A percentile compares a stretch with the other conserved stretches of the same genome.
phyloP scores from a whole-genome alignment of 35 echinoderm and acorn worm species.

The Ophiothrix spiculata region DNA sequence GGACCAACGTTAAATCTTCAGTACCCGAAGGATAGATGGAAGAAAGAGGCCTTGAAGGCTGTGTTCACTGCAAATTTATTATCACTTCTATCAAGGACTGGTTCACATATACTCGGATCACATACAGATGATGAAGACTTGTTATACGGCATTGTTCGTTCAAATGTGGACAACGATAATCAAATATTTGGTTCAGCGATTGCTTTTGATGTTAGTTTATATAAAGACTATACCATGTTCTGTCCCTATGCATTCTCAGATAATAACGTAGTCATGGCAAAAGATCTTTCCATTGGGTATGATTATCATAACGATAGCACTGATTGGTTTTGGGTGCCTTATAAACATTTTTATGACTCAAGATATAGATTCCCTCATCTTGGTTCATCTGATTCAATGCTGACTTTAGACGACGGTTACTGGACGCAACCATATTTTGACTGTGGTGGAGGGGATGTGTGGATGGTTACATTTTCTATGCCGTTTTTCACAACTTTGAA shows the following conservation, averaged over 20 bases:
- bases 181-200: constrained; percentile 81
- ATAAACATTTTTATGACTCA: constrained; percentile 22
- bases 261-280: constrained; percentile 36
- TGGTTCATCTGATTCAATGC: not conserved
- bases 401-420: constrained; percentile 55
- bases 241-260: constrained; percentile 70
- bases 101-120: constrained; percentile 36
- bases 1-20: constrained; percentile 67
- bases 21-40: constrained; percentile 68
- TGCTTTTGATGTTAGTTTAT: constrained; percentile 62
- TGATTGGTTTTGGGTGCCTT: constrained; percentile 87
- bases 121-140: constrained; percentile 60
- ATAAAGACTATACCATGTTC: constrained; percentile 56
- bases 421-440: constrained; percentile 95
- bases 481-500: constrained; percentile 51
- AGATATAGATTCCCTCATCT: not conserved
- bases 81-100: constrained; percentile 45
- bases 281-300: constrained; percentile 67
- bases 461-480: constrained; percentile 95
- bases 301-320: constrained; percentile 49
- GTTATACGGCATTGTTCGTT: constrained; percentile 62
- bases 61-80: constrained; percentile 59
- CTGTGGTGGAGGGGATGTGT: constrained; percentile 86
- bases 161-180: constrained; percentile 55
- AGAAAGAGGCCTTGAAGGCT: constrained; percentile 49